Base-by-base conservation (phyloP, 2,888 invertebrate genomes). In the Piscicola geometra region DNA sequence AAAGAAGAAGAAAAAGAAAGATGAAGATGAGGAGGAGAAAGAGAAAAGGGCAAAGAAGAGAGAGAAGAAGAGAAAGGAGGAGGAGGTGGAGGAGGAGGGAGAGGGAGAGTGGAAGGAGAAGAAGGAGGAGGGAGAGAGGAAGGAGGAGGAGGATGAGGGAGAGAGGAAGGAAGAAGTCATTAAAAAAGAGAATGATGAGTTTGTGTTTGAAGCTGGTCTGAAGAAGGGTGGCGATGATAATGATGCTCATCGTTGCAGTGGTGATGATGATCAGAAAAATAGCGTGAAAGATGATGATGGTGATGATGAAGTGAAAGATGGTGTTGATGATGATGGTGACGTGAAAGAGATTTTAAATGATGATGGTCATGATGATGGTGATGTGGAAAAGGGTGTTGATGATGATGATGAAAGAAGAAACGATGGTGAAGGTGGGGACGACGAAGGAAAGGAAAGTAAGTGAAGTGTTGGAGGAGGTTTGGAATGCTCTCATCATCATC, bases 1-100 rank as follows among this genome's bases (percentile, higher is more conserved):
- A 78, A 33, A 78, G 32, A 15, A 28, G 66, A 33, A 25, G 41
- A 41, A 41, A 41, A 41, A 41, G 15, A 41, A 9, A 15, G 15
- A 41, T 5, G 15, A 41, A 41, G 15, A 41, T 41, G 41, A 41
- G 5, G 5, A 9, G 15, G 41, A 41, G 5, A 15, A 41, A 41
- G 15, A 41, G 5, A 15, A 41, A 41, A 9, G 41, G 9, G 15
- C 5, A 41, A 41, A 41, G 15, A 15, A 41, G 5, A 41, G 41
- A 41, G 41, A 41, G 41, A 41, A 41, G 15, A 15, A 41, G 15
- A 41, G 5, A 41, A 41, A 41, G 15, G 47, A 21, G 15, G 28
- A 32, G 18, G 36, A 5, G 12, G 15, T 41, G 32, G n/a, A 0
- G 71, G 36, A 25, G 28, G 52, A 32, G 21, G 15, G 32, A 67